Base-by-base conservation (phyloP, 2,888 invertebrate species). In the Mesorhabditis belari region DNA sequence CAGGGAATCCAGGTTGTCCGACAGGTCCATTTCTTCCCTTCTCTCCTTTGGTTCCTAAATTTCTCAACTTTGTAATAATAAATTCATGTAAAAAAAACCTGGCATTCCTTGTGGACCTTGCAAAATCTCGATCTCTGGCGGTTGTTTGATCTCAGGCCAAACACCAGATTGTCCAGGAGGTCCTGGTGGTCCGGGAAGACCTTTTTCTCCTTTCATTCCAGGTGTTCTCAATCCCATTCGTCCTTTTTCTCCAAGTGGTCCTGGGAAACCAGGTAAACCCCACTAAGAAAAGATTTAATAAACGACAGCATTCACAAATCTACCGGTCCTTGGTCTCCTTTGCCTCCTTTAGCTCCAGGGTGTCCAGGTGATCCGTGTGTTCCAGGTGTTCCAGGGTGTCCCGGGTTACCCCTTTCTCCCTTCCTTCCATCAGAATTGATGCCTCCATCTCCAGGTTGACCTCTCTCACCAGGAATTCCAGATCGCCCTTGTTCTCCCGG, bases 401-500 rank as follows among this genome's bases (percentile, higher is more conserved):
- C 70, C 3, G 62, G 29, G 29, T 66, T 58, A 55, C 75, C 75
- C 19, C 67, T 62, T 19, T 49, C 64, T 64, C 66, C 81, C 64
- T 81, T 81, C 2, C 74, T 59, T 56, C 81, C 81, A 57, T 70
- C 66, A 26, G 82, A 82, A 60, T 83, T 83, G 61, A 80, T 53
- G 27, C 82, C 71, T 26, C 71, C 71, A 56, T 81, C 82, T 53
- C 83, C 83, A 3, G 82, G 77, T 12, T 79, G 79, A 59, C 83
- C 83, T 29, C 44, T 9, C 12, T 35, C 44, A 35, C 44, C 44
- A n/a, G 44, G 44, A 9, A 60, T 59, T 62, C 76, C 76, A 52
- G 55, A 58, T 3, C 62, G 64, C 27, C 78, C 78, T 5, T 65
- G 61, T 2, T 62, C 65, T 53, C 78, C 78, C 21, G 70, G 67